Percentiles rank a stretch among this genome's conserved stretches.
phyloP scores from a whole-genome alignment of 2,888 invertebrate genomes.

The Drosophila ochracea region DNA sequence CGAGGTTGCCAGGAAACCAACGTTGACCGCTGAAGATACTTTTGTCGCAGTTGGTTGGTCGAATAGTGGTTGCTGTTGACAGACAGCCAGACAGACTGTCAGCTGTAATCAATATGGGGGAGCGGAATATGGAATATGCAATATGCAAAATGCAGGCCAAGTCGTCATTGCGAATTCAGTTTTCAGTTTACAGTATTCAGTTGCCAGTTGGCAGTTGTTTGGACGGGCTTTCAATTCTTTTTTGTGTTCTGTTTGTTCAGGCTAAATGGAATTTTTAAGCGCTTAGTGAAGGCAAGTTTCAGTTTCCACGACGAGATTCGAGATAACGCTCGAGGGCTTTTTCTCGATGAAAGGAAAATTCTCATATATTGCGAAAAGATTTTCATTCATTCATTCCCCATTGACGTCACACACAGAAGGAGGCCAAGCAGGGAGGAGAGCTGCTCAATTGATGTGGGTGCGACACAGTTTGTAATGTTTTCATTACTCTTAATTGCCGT shows the following conservation, averaged over 20 bases:
- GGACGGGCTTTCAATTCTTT: slow-evolving; percentile 8
- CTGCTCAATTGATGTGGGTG: not conserved
- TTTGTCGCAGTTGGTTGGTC: slow-evolving; percentile 6
- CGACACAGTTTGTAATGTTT: slow-evolving; percentile 53
- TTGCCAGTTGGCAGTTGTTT: slow-evolving; percentile 4
- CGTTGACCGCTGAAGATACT: slow-evolving; percentile 49
- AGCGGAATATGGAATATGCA: slow-evolving; percentile 3
- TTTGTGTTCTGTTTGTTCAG: slow-evolving; percentile 36
- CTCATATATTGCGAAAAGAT: slow-evolving; percentile 21
- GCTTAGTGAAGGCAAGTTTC: slow-evolving; percentile 9
- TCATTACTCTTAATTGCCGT: slow-evolving; percentile 47
- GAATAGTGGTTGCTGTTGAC: slow-evolving; percentile 22
- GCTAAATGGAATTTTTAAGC: slow-evolving; percentile 55
- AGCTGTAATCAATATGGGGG: slow-evolving; percentile 32
- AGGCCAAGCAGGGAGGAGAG: not conserved
- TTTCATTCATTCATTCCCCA: slow-evolving; percentile 27
- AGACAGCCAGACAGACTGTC: not conserved
- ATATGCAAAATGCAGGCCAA: slow-evolving; percentile 43
- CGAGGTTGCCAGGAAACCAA: slow-evolving; percentile 42
- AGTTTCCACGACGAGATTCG: slow-evolving; percentile 4
- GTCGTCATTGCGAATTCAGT: slow-evolving; percentile 39
- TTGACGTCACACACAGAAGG: slow-evolving; percentile 9
- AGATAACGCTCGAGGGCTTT: slow-evolving; percentile 1
- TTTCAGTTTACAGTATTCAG: slow-evolving; percentile 19
- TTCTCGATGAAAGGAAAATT: slow-evolving; percentile 27